Evolutionary conservation across 2,113 vertebrate species (phyloP), one percentile per base, ranked within the genome.

Genomic region (Ailurus styani): DNA sequence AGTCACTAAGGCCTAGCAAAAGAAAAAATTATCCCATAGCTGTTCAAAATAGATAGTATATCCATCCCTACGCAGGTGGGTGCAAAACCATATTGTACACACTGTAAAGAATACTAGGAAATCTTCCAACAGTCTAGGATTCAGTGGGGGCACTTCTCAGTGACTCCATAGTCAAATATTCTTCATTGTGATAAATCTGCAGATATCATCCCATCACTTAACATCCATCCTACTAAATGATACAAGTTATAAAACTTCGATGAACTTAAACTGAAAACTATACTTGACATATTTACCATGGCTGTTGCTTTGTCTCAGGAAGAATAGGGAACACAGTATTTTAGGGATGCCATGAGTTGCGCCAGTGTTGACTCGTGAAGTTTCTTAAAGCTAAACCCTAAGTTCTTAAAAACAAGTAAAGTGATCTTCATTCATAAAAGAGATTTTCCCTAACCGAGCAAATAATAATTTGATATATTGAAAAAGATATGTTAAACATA

Each of bases 81-180:
- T 82, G 25, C 8, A 68, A 96, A 93, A 93, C 34, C 31, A 88
- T 66, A 81, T 81, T 87, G 40, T 90, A 92, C 7, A 86, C 18
- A 91, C 64, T 94, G 90, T 96, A 47, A 88, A 21, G n/a, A 88
- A 64, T 92, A 84, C 14, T 29, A 89, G 29, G 91, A 97, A 93
- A 97, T 97, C 31, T 86, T 97, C 82, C 31, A 60, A 86, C 1
- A 55, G 60, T 64, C 60, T 52, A 90, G 55, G 5, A 90, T 64
- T 87, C n/a, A 95, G 12, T 15, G 0, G 0, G 29, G 50, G 1
- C 13, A 45, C 9, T 47, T 2, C 23, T 94, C n/a, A 85, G 52
- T 73, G 90, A 88, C 23, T 78, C 11, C 11, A 54, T 64, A 37
- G 62, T 90, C 40, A 88, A 95, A 81, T 75, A 82, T 54, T 97